Percentiles rank a stretch among this genome's conserved stretches.
Evolutionary conservation across 2,888 invertebrate species (phyloP).

Genomic region (Leptodirus hochenwartii): DNA sequence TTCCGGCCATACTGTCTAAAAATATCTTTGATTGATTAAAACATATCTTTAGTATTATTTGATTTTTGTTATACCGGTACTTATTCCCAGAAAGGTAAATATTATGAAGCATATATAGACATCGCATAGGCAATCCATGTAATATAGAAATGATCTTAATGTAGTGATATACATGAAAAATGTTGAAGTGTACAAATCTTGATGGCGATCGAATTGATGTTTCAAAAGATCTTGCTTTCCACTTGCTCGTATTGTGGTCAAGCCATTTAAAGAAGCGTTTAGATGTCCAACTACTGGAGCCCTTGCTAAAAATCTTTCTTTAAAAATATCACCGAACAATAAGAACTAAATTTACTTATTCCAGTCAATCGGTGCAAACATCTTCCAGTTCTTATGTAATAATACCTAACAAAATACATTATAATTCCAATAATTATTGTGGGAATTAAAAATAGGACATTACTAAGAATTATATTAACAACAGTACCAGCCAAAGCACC

Average conservation of each 20-base stretch:
- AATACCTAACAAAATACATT: constrained; percentile 40
- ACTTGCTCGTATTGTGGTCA: constrained; percentile 22
- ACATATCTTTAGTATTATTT: constrained; percentile 1
- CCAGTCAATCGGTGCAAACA: constrained; percentile 54
- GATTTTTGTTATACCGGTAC: constrained; percentile 6
- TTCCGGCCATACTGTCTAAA: no score
- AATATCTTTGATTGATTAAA: no score
- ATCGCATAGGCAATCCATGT: constrained; percentile 19
- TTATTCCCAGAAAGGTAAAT: constrained; percentile 11
- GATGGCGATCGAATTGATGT: constrained; percentile 23
- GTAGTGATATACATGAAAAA: constrained; percentile 20
- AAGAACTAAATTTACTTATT: constrained; percentile 13
- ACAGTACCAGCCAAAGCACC: constrained; percentile 46
- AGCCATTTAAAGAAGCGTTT: constrained; percentile 23
- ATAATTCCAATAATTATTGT: constrained; percentile 40
- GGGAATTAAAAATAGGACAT: constrained; percentile 46
- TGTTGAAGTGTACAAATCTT: constrained; percentile 22
- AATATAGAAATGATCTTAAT: constrained; percentile 20
- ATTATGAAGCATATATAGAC: constrained; percentile 17
- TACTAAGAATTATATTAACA: constrained; percentile 49
- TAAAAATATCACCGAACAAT: no score
- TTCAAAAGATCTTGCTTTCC: constrained; percentile 19
- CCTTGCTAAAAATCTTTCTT: constrained; percentile 19
- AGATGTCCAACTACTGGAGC: constrained; percentile 24
- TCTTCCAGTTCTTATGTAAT: constrained; percentile 57